phyloP scores from a whole-genome alignment of 2,888 invertebrate genomes.

The Drosophila cognata region DNA sequence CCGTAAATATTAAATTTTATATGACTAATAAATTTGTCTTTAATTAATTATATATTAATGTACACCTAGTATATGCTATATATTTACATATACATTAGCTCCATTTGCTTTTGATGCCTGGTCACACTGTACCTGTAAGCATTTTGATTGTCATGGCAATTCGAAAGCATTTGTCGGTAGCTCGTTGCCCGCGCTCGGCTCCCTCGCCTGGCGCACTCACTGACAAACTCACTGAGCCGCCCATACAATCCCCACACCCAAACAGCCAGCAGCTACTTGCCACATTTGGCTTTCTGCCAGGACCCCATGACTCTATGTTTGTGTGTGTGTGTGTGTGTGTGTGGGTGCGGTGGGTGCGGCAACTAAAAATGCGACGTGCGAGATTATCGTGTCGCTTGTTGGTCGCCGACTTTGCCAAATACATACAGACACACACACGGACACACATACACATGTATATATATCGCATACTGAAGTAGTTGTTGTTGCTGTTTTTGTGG shows the following conservation, averaged over 20 bases:
- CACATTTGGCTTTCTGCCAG: conserved; percentile 79
- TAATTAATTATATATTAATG: background rate
- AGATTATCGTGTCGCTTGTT: conserved; percentile 82
- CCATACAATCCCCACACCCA: conserved; percentile 40
- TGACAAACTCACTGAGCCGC: conserved; percentile 41
- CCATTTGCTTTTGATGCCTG: conserved; percentile 1
- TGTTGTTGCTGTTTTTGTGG: conserved; percentile 72
- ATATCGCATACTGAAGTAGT: conserved; percentile 35
- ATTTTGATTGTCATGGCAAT: conserved; percentile 82
- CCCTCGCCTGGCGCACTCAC: conserved; percentile 38
- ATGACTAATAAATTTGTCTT: background rate
- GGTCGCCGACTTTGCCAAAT: conserved; percentile 64
- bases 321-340: conserved; percentile 29
- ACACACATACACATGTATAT: conserved; percentile 4
- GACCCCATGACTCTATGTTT: conserved; percentile 43
- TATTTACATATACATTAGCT: background rate
- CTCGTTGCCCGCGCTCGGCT: conserved; percentile 36
- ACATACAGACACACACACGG: conserved; percentile 33
- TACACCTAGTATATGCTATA: background rate
- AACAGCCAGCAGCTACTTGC: conserved; percentile 72
- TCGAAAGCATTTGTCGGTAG: conserved; percentile 83
- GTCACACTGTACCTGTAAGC: conserved; percentile 74
- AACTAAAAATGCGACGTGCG: conserved; percentile 82
- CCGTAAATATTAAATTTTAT: background rate
- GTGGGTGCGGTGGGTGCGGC: conserved; percentile 66